phyloP scores from a whole-genome alignment of 2,113 vertebrate genomes.

The rat (Rattus norvegicus) region GRCr8 NC_086033.1:66063501-66064000 shows the following conservation, averaged over 20 bases:
- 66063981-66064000: background rate
- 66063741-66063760: constrained; percentile 58
- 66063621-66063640: background rate
- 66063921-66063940: constrained; percentile 45
- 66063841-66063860: constrained; percentile 35
- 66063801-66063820: constrained; percentile 60
- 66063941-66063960: background rate
- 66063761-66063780: constrained; percentile 70
- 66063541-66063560: background rate
- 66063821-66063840: constrained; percentile 58
- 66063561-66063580: background rate
- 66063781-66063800: constrained; percentile 50
- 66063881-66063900: constrained; percentile 23
- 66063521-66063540: background rate
- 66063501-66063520: background rate
- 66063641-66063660: background rate
- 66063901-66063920: constrained; percentile 1
- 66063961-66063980: constrained; percentile 44
- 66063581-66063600: background rate
- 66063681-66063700: background rate
- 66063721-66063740: constrained; percentile 64
- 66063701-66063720: constrained; percentile 64
- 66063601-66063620: background rate
- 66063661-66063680: background rate
- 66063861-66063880: constrained; percentile 44